Evolutionary conservation across 2,797 vertebrate genomes (phyloP), one percentile per base, ranked within the genome.

Genomic region (Cyprinodon diabolis): DNA sequence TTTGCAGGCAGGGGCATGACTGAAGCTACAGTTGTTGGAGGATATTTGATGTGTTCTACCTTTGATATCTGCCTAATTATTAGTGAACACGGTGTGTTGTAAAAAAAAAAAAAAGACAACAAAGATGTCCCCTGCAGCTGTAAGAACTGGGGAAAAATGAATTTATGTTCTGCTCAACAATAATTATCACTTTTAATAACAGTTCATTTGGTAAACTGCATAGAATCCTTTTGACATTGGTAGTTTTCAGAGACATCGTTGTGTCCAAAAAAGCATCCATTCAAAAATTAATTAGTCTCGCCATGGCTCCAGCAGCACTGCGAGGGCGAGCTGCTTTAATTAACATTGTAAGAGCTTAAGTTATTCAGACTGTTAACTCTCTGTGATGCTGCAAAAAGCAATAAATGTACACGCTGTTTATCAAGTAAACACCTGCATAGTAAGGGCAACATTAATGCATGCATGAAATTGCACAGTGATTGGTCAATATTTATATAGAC

Each of bases 291-390:
- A 94, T 93, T 92, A 93, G 83, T 76, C 84, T 71, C 47, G 72
- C 82, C 72, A 62, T 30, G 79, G 76, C 81, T 66, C 87, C 80
- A 15, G 87, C 87, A 81, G 87, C 86, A 76, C 79, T 86, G 84
- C 71, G 82, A 93, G 88, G 72, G 82, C 86, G 73, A 81, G 84
- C 83, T 84, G 85, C 88, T 94, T 94, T 92, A 94, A 94, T 94
- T 93, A 92, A 77, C 87, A 80, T 82, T 77, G 82, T 15, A 80
- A 91, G 89, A 83, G 88, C 87, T 87, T 84, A 88, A 89, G 87
- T 90, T 92, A 90, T 87, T 91, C 89, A 90, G 83, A 89, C 84
- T 78, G 83, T 87, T 92, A 91, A 92, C 89, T 92, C 86, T 86
- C 78, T 21, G 79, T 89, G 88, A 91, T 90, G 84, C 87, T 84